Conservation (phyloP, 2,113 vertebrate species). For the Rhynchopsitta pachyrhyncha region DNA sequence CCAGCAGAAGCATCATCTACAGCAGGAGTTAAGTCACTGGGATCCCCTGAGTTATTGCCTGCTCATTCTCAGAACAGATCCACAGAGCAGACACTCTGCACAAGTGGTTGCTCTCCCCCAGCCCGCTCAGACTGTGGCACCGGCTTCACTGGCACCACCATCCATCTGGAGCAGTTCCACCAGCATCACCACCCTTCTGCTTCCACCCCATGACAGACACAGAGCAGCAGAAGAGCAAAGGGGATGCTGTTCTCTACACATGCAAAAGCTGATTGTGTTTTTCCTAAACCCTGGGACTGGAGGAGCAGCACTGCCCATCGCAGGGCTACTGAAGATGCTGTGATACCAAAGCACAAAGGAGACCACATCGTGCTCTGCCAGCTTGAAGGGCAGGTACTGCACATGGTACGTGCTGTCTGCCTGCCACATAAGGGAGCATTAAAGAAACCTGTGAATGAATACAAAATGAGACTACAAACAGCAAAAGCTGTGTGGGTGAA, state of each 20-base stretch:
- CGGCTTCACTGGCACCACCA: rapidly evolving
- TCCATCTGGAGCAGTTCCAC: background rate
- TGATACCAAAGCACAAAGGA: background rate
- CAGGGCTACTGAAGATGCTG: background rate
- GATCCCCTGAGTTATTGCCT: background rate
- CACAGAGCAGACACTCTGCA: background rate
- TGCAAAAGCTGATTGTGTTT: background rate
- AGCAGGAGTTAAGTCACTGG: background rate
- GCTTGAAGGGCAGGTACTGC: background rate
- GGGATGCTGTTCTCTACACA: background rate
- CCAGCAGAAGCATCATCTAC: background rate
- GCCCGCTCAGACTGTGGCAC: background rate
- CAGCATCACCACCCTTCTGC: background rate
- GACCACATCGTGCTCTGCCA: background rate
- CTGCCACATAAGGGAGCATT: background rate
- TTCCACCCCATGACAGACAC: rapidly evolving
- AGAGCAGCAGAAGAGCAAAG: background rate
- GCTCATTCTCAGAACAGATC: background rate
- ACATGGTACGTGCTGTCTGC: rapidly evolving
- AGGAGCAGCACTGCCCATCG: background rate
- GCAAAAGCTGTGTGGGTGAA: background rate
- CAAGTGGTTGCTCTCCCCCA: background rate
- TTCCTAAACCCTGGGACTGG: background rate
- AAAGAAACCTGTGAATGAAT: background rate
- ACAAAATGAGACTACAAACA: background rate